phyloP scores from a whole-genome alignment of 2,797 vertebrate genomes.

The Sebastes baramenuke region DNA sequence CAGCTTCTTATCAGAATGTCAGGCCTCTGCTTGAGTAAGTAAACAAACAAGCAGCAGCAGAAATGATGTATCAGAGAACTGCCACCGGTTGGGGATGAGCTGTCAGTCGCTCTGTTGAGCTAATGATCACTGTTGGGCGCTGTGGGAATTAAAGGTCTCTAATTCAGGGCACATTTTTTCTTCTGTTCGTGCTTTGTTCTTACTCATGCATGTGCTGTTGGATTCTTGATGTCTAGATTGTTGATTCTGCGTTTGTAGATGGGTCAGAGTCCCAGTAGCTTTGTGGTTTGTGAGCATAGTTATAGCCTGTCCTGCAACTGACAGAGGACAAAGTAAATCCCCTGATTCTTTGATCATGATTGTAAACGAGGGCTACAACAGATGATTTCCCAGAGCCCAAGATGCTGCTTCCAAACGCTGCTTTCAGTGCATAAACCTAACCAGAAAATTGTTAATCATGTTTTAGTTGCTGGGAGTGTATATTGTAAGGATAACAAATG shows the following conservation, averaged over 20 bases:
- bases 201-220: slow-evolving; percentile 25
- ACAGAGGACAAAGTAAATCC: background rate
- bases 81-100: slow-evolving; percentile 69
- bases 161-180: slow-evolving; percentile 57
- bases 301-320: background rate
- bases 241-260: background rate
- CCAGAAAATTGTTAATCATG: background rate
- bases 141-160: slow-evolving; percentile 68
- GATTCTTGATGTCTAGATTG: slow-evolving; percentile 3
- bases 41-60: slow-evolving; percentile 75
- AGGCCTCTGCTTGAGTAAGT: slow-evolving; percentile 75
- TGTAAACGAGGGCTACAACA: background rate
- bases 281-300: slow-evolving; percentile 4
- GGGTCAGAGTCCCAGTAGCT: background rate
- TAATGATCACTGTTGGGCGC: slow-evolving; percentile 75
- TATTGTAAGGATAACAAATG: background rate
- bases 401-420: background rate
- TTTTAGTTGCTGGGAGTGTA: background rate
- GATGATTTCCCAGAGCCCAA: background rate
- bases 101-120: slow-evolving; percentile 78
- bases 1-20: slow-evolving; percentile 77
- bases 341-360: background rate
- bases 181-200: slow-evolving; percentile 14
- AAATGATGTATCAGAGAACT: slow-evolving; percentile 76
- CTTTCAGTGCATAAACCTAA: background rate